These are phyloP conservation scores for Drosophila subsilvestris DNA, from an alignment of 2,888 invertebrate genomes.

Conservation along the genomic window DNA sequence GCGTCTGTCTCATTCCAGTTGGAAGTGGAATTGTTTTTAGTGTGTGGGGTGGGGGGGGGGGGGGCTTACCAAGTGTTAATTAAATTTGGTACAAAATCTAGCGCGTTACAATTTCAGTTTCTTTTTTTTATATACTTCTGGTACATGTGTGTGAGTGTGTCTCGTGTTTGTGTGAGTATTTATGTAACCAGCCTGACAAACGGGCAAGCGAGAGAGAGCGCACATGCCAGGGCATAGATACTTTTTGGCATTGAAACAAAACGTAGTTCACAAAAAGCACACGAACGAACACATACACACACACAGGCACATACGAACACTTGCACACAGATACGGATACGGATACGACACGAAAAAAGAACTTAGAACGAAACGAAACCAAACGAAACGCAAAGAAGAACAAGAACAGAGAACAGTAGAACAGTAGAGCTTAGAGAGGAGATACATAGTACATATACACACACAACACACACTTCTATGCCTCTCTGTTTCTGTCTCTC, in stretches of 20 bases:
- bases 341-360: conserved; percentile 60
- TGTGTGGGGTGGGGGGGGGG: conserved; percentile 3
- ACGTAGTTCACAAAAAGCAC: conserved; percentile 76
- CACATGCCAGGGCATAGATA: conserved; percentile 69
- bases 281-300: conserved; percentile 43
- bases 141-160: conserved; percentile 11
- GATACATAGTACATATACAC: conserved; percentile 21
- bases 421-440: conserved; percentile 41
- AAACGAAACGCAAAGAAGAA: conserved; percentile 51
- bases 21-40: conserved; percentile 37
- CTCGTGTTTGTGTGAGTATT: conserved; percentile 60
- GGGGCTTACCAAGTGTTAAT: conserved; percentile 63
- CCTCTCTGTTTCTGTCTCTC: conserved; percentile 14
- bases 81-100: conserved; percentile 56
- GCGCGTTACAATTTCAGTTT: conserved; percentile 46
- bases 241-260: conserved; percentile 80
- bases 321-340: conserved; percentile 34
- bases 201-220: conserved; percentile 42
- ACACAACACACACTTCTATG: conserved; percentile 15
- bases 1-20: conserved; percentile 42
- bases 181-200: conserved; percentile 71
- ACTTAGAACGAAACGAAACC: conserved; percentile 70
- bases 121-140: conserved; percentile 26
- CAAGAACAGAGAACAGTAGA: conserved; percentile 33
- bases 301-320: conserved; percentile 21